These are phyloP conservation scores for Tridacna crocea DNA, from an alignment of 2,888 invertebrate genomes.

Conservation along the genomic window DNA sequence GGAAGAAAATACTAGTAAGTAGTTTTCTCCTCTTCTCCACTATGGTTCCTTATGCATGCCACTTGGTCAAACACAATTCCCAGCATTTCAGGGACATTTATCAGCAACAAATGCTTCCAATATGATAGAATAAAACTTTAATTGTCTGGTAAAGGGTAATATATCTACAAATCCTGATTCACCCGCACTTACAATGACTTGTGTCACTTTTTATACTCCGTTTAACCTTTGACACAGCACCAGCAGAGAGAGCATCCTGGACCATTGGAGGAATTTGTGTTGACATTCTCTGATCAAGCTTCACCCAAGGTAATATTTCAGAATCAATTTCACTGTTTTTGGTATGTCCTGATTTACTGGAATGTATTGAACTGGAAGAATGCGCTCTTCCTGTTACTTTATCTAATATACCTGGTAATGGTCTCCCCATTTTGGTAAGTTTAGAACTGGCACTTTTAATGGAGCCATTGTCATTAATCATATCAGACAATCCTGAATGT, in stretches of 20 bases:
- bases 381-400: neutral
- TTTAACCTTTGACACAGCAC: slow-evolving; percentile 21
- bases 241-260: slow-evolving; percentile 16
- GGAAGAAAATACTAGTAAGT: too few relatives aligned
- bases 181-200: slow-evolving; percentile 40
- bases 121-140: too few relatives aligned
- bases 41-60: too few relatives aligned
- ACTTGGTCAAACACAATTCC: too few relatives aligned
- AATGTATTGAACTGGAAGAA: slow-evolving; percentile 11
- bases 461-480: slow-evolving; percentile 12
- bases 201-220: slow-evolving; percentile 37
- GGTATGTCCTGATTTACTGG: neutral
- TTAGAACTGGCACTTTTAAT: neutral
- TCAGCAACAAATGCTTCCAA: too few relatives aligned
- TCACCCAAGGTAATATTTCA: slow-evolving; percentile 15
- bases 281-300: slow-evolving; percentile 1
- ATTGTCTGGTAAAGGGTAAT: slow-evolving; percentile 9
- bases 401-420: slow-evolving; percentile 3
- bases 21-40: too few relatives aligned
- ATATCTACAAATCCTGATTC: slow-evolving; percentile 26
- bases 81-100: too few relatives aligned
- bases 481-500: neutral
- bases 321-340: slow-evolving; percentile 11
- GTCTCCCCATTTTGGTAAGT: slow-evolving; percentile 17
- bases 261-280: slow-evolving; percentile 8